Evolutionary conservation across 1,140 invertebrate genomes (phyloP).

Genomic region (Thalassaphorura encarpata): DNA sequence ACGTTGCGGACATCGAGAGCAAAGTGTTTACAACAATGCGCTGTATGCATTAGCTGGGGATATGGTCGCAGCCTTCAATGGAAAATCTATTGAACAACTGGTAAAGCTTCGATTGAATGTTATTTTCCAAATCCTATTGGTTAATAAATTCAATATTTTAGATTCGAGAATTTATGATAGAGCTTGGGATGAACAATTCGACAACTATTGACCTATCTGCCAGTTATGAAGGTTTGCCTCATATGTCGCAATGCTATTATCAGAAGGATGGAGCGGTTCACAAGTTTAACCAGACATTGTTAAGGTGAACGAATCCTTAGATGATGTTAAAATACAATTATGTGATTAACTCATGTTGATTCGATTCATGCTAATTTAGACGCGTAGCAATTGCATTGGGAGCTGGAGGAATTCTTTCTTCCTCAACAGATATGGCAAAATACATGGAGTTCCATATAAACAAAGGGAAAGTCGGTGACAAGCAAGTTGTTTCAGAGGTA

Average conservation of each 20-base stretch:
- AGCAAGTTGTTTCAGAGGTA: background rate
- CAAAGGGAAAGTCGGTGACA: background rate
- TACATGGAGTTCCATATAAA: slow-evolving; percentile 14
- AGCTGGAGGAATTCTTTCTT: slow-evolving; percentile 2
- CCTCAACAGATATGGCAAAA: slow-evolving; percentile 4
- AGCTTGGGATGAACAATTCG: slow-evolving; percentile 12
- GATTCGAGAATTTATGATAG: background rate
- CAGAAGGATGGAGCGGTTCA: background rate
- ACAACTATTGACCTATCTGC: background rate
- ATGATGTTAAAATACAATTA: background rate
- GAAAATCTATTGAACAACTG: background rate
- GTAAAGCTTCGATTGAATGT: background rate
- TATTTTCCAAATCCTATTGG: background rate
- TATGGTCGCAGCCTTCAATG: slow-evolving; percentile 6
- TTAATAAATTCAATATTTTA: background rate
- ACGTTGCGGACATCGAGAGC: slow-evolving; percentile 6
- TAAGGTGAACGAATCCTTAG: background rate
- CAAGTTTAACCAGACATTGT: background rate
- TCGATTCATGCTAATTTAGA: background rate
- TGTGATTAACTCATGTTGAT: background rate
- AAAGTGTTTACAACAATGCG: slow-evolving; percentile 9
- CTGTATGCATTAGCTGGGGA: slow-evolving; percentile 11
- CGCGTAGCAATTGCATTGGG: background rate
- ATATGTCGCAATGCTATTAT: slow-evolving; percentile 3
- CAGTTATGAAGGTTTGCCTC: background rate